phyloP scores from a whole-genome alignment of 2,797 vertebrate genomes.

The Tinamus major region DNA sequence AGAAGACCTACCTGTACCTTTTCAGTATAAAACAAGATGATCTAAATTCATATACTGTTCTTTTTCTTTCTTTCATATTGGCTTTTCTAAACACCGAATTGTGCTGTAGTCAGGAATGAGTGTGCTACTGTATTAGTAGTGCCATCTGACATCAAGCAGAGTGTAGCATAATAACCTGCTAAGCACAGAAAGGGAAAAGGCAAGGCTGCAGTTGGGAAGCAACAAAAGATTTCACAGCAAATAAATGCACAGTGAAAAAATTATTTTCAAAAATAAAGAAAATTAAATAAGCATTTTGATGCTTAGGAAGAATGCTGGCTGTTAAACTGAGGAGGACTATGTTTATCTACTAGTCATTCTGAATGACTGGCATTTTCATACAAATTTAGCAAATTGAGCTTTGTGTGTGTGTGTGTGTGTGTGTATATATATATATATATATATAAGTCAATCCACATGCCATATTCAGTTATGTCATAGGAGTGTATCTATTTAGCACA shows the following conservation, averaged over 20 bases:
- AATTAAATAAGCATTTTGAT: neutral
- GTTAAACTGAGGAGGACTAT: neutral
- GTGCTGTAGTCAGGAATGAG: neutral
- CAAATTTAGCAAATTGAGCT: neutral
- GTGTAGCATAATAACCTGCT: neutral
- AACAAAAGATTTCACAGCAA: neutral
- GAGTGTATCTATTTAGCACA: constrained; percentile 3
- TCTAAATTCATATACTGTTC: neutral
- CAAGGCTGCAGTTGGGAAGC: neutral
- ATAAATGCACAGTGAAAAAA: neutral
- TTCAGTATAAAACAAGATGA: neutral
- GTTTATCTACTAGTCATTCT: neutral
- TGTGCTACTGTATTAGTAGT: neutral
- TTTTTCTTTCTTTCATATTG: neutral
- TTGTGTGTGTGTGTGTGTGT: too few relatives aligned
- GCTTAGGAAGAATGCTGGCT: neutral
- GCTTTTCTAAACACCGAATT: neutral
- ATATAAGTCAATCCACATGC: neutral
- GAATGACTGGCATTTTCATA: neutral
- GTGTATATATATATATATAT: too few relatives aligned
- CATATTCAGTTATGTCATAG: neutral
- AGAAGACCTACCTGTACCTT: neutral
- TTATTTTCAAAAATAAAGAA: neutral
- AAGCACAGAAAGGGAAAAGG: neutral
- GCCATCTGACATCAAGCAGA: neutral